phyloP scores from a whole-genome alignment of 2,113 vertebrate genomes.

The Paradoxurus hermaphroditus region DNA sequence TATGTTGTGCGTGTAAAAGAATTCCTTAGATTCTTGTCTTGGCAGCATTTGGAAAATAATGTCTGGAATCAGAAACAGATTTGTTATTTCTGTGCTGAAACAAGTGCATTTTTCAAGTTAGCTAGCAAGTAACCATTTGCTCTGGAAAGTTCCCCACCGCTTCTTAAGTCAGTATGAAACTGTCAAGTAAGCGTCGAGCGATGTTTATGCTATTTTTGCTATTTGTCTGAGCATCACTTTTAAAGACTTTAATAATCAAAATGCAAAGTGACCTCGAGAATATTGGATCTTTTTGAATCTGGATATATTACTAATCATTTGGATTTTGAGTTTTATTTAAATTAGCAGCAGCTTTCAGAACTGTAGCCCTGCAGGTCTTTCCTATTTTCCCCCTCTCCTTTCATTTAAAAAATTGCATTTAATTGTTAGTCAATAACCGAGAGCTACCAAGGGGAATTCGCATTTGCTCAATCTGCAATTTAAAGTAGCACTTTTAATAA shows the following conservation, averaged over 20 bases:
- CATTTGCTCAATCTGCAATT: constrained; percentile 57
- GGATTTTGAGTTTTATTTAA: background rate
- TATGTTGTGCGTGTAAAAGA: constrained; percentile 76
- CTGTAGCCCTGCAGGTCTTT: background rate
- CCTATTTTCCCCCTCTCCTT: background rate
- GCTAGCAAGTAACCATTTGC: constrained; percentile 62
- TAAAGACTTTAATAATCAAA: background rate
- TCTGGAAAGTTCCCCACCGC: background rate
- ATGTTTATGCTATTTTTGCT: background rate
- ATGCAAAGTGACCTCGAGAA: background rate
- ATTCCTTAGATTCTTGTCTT: constrained; percentile 86
- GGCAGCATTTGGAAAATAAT: constrained; percentile 78
- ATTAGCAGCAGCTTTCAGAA: background rate
- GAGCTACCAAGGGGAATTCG: background rate
- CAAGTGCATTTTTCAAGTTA: constrained; percentile 79
- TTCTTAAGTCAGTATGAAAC: background rate
- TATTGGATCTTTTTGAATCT: background rate
- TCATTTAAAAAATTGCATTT: constrained; percentile 32
- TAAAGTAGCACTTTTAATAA: constrained; percentile 65
- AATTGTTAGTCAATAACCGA: constrained; percentile 29
- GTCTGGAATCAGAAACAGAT: constrained; percentile 86
- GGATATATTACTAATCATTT: background rate
- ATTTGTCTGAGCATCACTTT: constrained; percentile 35
- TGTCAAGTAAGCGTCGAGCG: background rate
- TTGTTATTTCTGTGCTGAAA: constrained; percentile 79